A percentile compares a stretch with the other conserved stretches of the same genome.
Conservation (phyloP, 2,113 vertebrate genomes). For the Rhinolophus ferrumequinum region DNA sequence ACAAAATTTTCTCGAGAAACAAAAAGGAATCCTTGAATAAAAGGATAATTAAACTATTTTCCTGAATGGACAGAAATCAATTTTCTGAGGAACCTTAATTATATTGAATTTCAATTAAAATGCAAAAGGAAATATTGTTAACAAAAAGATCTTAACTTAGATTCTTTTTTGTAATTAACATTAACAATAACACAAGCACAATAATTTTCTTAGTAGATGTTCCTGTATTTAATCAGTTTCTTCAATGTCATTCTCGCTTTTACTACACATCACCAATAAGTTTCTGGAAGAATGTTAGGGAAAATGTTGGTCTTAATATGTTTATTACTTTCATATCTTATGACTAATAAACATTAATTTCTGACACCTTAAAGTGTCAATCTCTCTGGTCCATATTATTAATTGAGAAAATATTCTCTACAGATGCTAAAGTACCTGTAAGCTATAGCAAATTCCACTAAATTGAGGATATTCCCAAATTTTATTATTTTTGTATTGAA, state of each 20-base stretch:
- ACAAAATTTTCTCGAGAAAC: slow-evolving; percentile 13
- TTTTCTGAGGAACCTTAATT: slow-evolving; percentile 2
- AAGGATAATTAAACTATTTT: slow-evolving; percentile 29
- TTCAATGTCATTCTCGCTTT: neutral
- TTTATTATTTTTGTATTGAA: neutral
- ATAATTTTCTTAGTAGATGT: neutral
- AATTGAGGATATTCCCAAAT: neutral
- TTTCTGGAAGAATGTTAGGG: neutral
- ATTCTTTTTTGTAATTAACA: neutral
- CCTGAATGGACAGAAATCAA: neutral
- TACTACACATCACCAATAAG: neutral
- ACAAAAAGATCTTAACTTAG: neutral
- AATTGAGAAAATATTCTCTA: neutral
- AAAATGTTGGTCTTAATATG: neutral
- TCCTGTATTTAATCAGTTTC: neutral
- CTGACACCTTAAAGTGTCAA: neutral
- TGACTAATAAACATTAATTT: neutral
- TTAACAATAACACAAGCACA: neutral
- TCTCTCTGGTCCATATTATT: neutral
- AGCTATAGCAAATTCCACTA: neutral
- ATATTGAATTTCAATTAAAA: slow-evolving; percentile 31
- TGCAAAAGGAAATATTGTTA: slow-evolving; percentile 29
- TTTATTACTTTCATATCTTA: slow-evolving; percentile 47
- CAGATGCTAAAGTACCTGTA: neutral
- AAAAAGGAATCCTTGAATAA: neutral